Evolutionary conservation across 2,888 invertebrate species (phyloP).

Genomic region (Rhagonycha fulva): DNA sequence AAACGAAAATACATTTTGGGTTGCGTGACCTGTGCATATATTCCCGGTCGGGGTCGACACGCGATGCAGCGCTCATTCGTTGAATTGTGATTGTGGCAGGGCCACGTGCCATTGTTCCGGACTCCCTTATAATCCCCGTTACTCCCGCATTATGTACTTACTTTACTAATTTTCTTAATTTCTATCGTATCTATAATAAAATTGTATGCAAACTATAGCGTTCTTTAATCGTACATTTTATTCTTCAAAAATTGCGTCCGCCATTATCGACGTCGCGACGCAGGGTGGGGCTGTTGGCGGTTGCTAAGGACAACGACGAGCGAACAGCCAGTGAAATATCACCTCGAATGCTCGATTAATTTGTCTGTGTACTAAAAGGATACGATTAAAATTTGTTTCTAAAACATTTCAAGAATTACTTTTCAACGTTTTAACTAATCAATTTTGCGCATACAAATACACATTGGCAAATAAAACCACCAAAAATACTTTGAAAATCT

Average conservation of each 20-base stretch:
- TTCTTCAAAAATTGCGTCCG: constrained; percentile 34
- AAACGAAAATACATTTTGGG: constrained; percentile 50
- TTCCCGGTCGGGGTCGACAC: constrained; percentile 46
- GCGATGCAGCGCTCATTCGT: constrained; percentile 49
- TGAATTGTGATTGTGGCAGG: constrained; percentile 51
- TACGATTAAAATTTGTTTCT: neutral
- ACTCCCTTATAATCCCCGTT: constrained; percentile 25
- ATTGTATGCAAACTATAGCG: constrained; percentile 19
- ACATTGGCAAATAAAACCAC: neutral
- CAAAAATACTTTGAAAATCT: constrained; percentile 16
- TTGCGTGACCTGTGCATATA: constrained; percentile 51
- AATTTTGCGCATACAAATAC: neutral
- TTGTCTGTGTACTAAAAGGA: neutral
- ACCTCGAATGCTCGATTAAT: constrained; percentile 18
- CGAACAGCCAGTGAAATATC: constrained; percentile 32
- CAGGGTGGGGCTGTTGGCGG: constrained; percentile 37
- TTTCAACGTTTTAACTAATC: neutral
- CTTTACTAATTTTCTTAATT: constrained; percentile 28
- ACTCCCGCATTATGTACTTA: constrained; percentile 26
- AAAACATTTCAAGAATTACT: neutral
- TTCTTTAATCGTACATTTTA: constrained; percentile 14
- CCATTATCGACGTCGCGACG: constrained; percentile 41
- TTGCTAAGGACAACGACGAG: constrained; percentile 40
- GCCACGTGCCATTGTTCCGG: constrained; percentile 49
- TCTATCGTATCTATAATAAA: constrained; percentile 25